Evolutionary conservation across 1,140 invertebrate genomes (phyloP).

Genomic region (Atta texana): DNA sequence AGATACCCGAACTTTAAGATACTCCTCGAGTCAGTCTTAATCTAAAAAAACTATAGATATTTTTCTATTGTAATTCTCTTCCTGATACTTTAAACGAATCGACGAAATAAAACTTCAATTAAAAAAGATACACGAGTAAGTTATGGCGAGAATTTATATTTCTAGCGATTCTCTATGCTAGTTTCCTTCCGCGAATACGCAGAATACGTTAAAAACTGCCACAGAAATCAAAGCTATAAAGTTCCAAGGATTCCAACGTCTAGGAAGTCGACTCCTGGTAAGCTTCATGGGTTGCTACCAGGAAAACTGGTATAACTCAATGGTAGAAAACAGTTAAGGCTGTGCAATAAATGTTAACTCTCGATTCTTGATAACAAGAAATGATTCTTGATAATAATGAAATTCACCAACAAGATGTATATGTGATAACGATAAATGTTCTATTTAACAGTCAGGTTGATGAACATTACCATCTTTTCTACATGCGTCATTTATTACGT

Average conservation of each 20-base stretch:
- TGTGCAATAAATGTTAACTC: slow-evolving; percentile 28
- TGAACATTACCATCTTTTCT: neutral
- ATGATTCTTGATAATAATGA: neutral
- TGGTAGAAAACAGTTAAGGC: slow-evolving; percentile 44
- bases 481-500: neutral
- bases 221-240: slow-evolving; percentile 39
- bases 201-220: neutral
- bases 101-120: slow-evolving; percentile 14
- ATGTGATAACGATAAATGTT: slow-evolving; percentile 23
- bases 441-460: neutral
- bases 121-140: neutral
- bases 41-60: neutral
- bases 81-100: neutral
- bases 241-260: slow-evolving; percentile 50
- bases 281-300: slow-evolving; percentile 9
- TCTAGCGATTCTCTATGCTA: slow-evolving; percentile 10
- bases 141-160: slow-evolving; percentile 30
- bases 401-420: neutral
- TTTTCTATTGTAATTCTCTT: neutral
- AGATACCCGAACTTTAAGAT: neutral
- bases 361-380: slow-evolving; percentile 1
- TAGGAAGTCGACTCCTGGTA: slow-evolving; percentile 31
- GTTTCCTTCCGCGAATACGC: neutral
- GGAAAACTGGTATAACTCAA: slow-evolving; percentile 7
- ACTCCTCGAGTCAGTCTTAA: neutral